Evolutionary conservation across 1,140 invertebrate species (phyloP).

Genomic region (Marisa cornuarietis): DNA sequence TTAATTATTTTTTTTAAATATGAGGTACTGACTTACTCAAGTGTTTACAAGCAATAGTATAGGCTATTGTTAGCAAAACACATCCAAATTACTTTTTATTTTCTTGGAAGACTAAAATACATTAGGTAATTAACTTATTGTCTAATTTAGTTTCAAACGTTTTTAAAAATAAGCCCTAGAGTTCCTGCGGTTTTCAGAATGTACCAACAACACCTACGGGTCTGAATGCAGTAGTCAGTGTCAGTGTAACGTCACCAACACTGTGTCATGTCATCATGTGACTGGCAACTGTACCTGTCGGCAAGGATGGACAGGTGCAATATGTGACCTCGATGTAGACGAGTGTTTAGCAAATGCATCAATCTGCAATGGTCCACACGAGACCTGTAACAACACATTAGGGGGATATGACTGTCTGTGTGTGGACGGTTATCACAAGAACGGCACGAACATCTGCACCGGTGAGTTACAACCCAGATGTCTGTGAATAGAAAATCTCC

Average conservation of each 20-base stretch:
- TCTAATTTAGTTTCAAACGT: too few relatives aligned
- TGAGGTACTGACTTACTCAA: not conserved
- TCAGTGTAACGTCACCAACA: slow-evolving; percentile 26
- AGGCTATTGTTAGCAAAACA: not conserved
- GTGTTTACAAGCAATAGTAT: not conserved
- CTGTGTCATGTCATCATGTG: slow-evolving; percentile 24
- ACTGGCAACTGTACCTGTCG: slow-evolving; percentile 29
- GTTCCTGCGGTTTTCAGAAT: too few relatives aligned
- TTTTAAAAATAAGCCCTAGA: too few relatives aligned
- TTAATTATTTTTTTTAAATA: too few relatives aligned
- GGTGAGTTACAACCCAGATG: too few relatives aligned
- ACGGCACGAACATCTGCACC: too few relatives aligned
- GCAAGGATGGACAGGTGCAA: slow-evolving; percentile 28
- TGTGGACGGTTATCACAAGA: not conserved
- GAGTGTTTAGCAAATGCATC: slow-evolving; percentile 25
- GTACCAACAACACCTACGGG: too few relatives aligned
- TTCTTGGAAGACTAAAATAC: too few relatives aligned
- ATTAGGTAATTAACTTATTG: too few relatives aligned
- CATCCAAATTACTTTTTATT: not conserved
- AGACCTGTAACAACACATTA: slow-evolving; percentile 14
- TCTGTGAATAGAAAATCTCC: too few relatives aligned
- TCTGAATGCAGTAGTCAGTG: slow-evolving; percentile 21
- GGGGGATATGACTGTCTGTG: slow-evolving; percentile 22
- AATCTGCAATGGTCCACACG: too few relatives aligned
- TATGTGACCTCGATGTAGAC: slow-evolving; percentile 31